These are phyloP conservation scores for Eidolon dupreanum DNA, from an alignment of 2,797 vertebrate species.

Conservation along the genomic window DNA sequence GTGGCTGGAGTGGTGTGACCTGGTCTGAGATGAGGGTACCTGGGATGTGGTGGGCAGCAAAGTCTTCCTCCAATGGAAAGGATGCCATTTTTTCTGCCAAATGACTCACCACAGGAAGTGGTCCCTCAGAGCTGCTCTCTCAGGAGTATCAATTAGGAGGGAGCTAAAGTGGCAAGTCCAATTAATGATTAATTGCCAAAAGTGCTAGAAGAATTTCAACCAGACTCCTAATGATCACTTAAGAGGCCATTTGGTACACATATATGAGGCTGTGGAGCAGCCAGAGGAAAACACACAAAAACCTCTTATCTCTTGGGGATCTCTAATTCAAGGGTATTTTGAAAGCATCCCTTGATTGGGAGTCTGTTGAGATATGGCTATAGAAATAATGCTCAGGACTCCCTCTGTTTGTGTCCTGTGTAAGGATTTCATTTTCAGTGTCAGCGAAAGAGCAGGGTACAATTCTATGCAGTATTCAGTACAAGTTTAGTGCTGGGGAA, in stretches of 20 bases:
- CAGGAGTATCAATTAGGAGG: constrained; percentile 37
- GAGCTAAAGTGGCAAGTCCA: constrained; percentile 47
- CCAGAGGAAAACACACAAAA: constrained; percentile 40
- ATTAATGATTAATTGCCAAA: constrained; percentile 54
- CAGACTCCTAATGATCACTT: constrained; percentile 35
- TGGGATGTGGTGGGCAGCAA: not conserved
- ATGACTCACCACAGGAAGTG: not conserved
- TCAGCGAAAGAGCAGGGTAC: not conserved
- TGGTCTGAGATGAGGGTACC: not conserved
- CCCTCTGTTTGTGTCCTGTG: not conserved
- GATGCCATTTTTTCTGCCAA: not conserved
- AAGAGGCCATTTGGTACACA: not conserved
- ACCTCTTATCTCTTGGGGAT: not conserved
- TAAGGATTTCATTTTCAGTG: not conserved
- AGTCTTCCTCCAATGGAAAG: not conserved
- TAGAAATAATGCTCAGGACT: not conserved
- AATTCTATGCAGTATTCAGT: not conserved
- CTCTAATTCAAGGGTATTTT: constrained; percentile 8
- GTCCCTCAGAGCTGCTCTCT: not conserved
- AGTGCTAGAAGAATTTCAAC: constrained; percentile 47
- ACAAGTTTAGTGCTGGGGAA: not conserved
- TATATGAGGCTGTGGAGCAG: not conserved
- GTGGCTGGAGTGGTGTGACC: not conserved
- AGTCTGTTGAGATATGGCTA: not conserved
- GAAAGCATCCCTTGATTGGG: not conserved